These are phyloP conservation scores for Myiozetetes cayanensis DNA, from an alignment of 2,113 vertebrate genomes.

Conservation along the genomic window DNA sequence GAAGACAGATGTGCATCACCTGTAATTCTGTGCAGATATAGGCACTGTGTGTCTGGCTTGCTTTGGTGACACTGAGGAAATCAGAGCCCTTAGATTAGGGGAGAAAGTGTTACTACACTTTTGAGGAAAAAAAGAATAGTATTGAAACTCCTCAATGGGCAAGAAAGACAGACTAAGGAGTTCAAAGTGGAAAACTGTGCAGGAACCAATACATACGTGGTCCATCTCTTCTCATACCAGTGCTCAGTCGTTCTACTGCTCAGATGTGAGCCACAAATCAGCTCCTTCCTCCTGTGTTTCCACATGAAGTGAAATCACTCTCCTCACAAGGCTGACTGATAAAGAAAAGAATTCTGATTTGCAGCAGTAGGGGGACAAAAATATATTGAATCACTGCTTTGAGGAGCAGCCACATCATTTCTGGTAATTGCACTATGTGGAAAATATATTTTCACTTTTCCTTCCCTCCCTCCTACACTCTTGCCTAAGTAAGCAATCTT, in stretches of 20 bases:
- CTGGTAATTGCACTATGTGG: background rate
- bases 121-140: background rate
- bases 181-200: background rate
- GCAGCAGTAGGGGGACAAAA: background rate
- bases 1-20: background rate
- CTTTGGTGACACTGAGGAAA: constrained; percentile 20
- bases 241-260: background rate
- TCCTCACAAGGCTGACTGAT: background rate
- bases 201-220: background rate
- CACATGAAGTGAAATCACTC: background rate
- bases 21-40: background rate
- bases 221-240: background rate
- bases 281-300: background rate
- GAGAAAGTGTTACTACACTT: background rate
- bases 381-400: constrained; percentile 13
- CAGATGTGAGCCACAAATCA: background rate
- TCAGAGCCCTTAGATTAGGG: background rate
- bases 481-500: background rate
- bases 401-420: constrained; percentile 11
- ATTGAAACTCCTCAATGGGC: background rate
- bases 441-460: constrained; percentile 29
- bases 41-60: constrained; percentile 18
- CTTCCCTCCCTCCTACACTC: constrained; percentile 36
- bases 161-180: background rate
- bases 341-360: constrained; percentile 26